These are phyloP conservation scores for Malurus melanocephalus DNA, from an alignment of 2,113 vertebrate genomes.

Conservation along the genomic window DNA sequence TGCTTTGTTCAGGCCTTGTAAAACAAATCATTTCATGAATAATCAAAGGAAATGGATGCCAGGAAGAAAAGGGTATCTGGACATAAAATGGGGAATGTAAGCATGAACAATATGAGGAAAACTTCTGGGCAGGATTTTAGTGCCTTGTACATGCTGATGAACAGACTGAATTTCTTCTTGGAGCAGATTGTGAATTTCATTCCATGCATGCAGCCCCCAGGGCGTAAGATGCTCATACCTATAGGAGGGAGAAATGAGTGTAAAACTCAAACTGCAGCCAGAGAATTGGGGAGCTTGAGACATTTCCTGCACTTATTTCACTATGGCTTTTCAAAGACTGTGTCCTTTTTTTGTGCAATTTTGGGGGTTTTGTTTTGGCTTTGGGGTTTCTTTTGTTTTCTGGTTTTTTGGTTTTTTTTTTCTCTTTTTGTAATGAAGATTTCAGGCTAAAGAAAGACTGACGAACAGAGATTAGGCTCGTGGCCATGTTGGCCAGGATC, in stretches of 20 bases:
- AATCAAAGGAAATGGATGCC: background rate
- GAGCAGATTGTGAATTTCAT: background rate
- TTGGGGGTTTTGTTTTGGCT: background rate
- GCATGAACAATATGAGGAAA: background rate
- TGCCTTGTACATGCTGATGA: background rate
- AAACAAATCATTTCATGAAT: background rate
- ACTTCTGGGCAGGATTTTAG: background rate
- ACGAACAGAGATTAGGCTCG: background rate
- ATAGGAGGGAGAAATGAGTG: background rate
- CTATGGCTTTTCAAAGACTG: background rate
- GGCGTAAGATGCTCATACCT: background rate
- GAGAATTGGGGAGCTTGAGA: background rate
- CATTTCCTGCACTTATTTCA: background rate
- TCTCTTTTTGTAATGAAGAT: background rate
- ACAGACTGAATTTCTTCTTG: slow-evolving; percentile 1
- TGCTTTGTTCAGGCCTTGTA: background rate
- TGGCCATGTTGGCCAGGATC: background rate
- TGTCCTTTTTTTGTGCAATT: background rate
- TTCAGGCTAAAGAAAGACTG: background rate
- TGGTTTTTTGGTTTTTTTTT: background rate
- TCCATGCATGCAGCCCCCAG: background rate
- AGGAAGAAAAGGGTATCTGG: background rate
- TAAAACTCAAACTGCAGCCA: background rate
- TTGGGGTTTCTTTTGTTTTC: too few species aligned
- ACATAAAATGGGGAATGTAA: background rate